Percentiles rank a stretch among this genome's conserved stretches.
Conservation (phyloP, 2,888 invertebrate species). For the Ametastegia equiseti region DNA sequence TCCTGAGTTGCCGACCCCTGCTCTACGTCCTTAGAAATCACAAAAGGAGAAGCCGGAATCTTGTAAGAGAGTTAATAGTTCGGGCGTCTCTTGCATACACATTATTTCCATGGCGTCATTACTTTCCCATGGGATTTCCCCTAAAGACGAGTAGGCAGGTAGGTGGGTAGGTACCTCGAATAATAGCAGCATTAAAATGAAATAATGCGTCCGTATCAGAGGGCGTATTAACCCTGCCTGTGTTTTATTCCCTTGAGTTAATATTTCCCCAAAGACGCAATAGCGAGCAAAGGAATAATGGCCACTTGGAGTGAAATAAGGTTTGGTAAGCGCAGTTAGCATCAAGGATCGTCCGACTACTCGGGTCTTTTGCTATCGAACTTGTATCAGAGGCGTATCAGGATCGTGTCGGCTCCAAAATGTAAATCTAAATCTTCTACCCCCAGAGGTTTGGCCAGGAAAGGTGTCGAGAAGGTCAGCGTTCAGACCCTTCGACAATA, state of each 20-base stretch:
- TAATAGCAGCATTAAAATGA: slow-evolving; percentile 33
- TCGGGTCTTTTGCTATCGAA: not conserved
- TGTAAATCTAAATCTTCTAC: slow-evolving; percentile 27
- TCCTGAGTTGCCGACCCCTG: too few relatives aligned
- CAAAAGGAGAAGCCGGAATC: slow-evolving; percentile 31
- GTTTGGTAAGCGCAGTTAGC: not conserved
- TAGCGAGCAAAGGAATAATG: not conserved
- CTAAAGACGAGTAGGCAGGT: slow-evolving; percentile 3
- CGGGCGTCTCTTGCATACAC: slow-evolving; percentile 27
- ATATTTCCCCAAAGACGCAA: slow-evolving; percentile 25
- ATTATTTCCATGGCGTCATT: slow-evolving; percentile 40
- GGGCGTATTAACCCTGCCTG: slow-evolving; percentile 41
- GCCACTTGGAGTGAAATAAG: slow-evolving; percentile 13
- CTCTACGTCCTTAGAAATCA: not conserved
- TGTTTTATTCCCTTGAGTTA: slow-evolving; percentile 24
- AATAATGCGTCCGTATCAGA: slow-evolving; percentile 39
- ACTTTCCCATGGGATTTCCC: slow-evolving; percentile 31
- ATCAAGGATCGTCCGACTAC: slow-evolving; percentile 13
- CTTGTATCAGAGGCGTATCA: slow-evolving; percentile 9
- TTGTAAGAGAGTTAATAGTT: slow-evolving; percentile 12
- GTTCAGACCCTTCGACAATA: not conserved
- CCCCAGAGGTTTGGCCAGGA: not conserved
- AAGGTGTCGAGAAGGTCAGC: slow-evolving; percentile 5
- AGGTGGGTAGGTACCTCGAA: slow-evolving; percentile 18
- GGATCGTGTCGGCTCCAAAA: slow-evolving; percentile 9